Evolutionary conservation across 2,888 invertebrate genomes (phyloP).

Genomic region (Apamea monoglypha): DNA sequence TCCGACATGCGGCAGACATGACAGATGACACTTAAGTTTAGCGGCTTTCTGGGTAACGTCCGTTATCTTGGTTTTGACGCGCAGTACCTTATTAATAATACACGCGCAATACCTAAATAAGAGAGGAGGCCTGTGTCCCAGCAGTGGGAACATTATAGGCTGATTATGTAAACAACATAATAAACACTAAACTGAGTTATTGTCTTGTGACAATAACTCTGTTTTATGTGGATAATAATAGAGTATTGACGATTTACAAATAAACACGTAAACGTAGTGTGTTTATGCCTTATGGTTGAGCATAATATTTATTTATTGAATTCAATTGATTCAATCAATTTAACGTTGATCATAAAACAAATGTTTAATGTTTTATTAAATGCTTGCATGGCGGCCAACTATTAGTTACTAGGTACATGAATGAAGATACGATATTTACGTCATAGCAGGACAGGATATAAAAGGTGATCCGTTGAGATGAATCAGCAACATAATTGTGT

Average conservation of each 20-base stretch:
- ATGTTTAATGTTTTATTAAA: not conserved
- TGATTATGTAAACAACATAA: not conserved
- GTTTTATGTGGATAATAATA: not conserved
- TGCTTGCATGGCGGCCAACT: not conserved
- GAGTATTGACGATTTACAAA: not conserved
- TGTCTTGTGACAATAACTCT: not conserved
- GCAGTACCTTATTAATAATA: too few species aligned
- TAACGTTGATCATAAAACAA: slow-evolving; percentile 6
- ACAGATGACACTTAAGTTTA: too few species aligned
- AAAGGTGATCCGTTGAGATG: not conserved
- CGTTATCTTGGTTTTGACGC: too few species aligned
- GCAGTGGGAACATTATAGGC: too few species aligned
- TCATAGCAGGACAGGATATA: not conserved
- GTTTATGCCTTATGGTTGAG: not conserved
- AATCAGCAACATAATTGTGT: not conserved
- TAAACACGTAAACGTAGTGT: not conserved
- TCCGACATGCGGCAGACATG: too few species aligned
- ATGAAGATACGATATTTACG: not conserved
- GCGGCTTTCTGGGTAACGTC: too few species aligned
- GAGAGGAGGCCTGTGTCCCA: too few species aligned
- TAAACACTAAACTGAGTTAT: not conserved
- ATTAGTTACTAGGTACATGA: not conserved
- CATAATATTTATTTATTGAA: slow-evolving; percentile 5
- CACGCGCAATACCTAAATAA: too few species aligned
- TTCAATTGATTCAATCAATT: slow-evolving; percentile 17